Conservation (phyloP, 2,888 invertebrate species). For the Hoplodrina ambigua region DNA sequence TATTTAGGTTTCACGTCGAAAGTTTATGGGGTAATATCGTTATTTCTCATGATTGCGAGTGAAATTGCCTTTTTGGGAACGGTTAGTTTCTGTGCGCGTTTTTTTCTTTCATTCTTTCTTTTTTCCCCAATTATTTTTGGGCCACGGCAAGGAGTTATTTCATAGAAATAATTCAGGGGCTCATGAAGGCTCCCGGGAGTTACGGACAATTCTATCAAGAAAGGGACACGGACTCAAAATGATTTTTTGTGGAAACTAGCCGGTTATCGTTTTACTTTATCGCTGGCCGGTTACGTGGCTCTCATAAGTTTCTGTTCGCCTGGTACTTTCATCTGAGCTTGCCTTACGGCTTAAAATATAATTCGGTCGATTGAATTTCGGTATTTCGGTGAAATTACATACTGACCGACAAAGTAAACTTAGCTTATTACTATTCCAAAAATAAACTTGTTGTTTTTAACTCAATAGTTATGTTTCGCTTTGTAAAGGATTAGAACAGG, state of each 20-base stretch:
- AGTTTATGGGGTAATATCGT: constrained; percentile 79
- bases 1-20: constrained; percentile 76
- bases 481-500: no score
- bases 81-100: constrained; percentile 69
- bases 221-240: constrained; percentile 64
- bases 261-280: constrained; percentile 64
- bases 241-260: constrained; percentile 63
- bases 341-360: constrained; percentile 52
- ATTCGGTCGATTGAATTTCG: constrained; percentile 54
- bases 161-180: constrained; percentile 66
- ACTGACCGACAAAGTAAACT: constrained; percentile 17
- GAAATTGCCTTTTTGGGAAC: constrained; percentile 72
- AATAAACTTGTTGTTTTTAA: constrained; percentile 2
- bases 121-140: constrained; percentile 68
- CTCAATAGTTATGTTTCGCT: no score
- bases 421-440: constrained; percentile 19
- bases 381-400: constrained; percentile 44
- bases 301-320: constrained; percentile 52
- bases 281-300: constrained; percentile 57
- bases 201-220: constrained; percentile 66
- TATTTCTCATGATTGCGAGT: constrained; percentile 79
- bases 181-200: constrained; percentile 61
- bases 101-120: constrained; percentile 55
- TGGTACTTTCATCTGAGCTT: constrained; percentile 37
- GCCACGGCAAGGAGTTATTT: constrained; percentile 59